These are phyloP conservation scores for Sminthopsis crassicaudata DNA, from an alignment of 2,113 vertebrate species.

Conservation along the genomic window DNA sequence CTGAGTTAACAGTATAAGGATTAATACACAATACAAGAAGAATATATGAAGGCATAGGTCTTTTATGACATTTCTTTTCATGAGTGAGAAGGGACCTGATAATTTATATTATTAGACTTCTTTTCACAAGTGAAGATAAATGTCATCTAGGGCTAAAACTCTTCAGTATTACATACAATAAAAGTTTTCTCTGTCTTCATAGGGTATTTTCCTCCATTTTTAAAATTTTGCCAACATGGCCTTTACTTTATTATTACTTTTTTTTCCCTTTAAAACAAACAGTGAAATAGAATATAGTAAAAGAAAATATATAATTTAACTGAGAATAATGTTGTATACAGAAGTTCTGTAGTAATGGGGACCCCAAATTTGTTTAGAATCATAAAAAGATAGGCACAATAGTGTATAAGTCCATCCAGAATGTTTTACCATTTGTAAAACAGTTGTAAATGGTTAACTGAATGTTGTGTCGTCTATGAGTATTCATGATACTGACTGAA, in stretches of 20 bases:
- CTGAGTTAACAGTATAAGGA: conserved; percentile 55
- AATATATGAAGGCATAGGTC: conserved; percentile 49
- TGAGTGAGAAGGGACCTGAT: conserved; percentile 78
- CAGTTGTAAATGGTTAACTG: not conserved
- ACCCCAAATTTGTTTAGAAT: not conserved
- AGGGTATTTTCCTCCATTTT: conserved; percentile 36
- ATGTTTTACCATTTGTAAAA: not conserved
- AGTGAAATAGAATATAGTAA: conserved; percentile 34
- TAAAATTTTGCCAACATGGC: conserved; percentile 72
- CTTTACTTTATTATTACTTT: conserved; percentile 65
- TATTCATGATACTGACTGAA: not conserved
- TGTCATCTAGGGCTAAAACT: conserved; percentile 77
- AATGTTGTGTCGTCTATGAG: not conserved
- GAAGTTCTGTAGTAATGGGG: not conserved
- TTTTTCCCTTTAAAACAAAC: conserved; percentile 60
- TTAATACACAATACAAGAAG: conserved; percentile 63
- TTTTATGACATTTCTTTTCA: conserved; percentile 79
- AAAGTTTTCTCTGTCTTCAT: conserved; percentile 43
- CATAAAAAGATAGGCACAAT: not conserved
- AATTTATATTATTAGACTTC: conserved; percentile 81
- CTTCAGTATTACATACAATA: conserved; percentile 56
- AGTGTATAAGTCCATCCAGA: not conserved
- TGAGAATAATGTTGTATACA: conserved; percentile 18
- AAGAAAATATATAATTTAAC: conserved; percentile 54
- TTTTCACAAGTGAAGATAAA: conserved; percentile 80